These are phyloP conservation scores for Chionodraco myersi DNA, from an alignment of 2,113 vertebrate species.

Conservation along the genomic window DNA sequence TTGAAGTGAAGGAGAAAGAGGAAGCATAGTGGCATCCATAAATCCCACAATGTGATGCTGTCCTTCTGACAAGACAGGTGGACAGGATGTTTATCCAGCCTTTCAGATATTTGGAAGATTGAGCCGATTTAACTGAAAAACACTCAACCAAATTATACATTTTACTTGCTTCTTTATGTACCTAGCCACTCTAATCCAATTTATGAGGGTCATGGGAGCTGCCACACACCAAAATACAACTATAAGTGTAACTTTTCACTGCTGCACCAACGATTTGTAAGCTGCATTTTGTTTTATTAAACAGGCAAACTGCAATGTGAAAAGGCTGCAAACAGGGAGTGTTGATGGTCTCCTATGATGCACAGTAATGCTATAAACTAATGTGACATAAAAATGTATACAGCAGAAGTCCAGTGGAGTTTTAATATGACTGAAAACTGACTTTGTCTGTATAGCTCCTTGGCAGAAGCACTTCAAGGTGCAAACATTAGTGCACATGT, in stretches of 20 bases:
- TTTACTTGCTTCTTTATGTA: neutral
- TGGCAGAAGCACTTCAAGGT: conserved; percentile 1
- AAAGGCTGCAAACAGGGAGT: neutral
- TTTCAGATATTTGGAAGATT: conserved; percentile 17
- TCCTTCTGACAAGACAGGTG: conserved; percentile 64
- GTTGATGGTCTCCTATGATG: neutral
- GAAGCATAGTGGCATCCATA: conserved; percentile 83
- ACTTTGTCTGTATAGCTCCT: neutral
- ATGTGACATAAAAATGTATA: conserved; percentile 23
- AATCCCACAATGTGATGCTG: conserved; percentile 65
- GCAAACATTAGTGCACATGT: conserved; percentile 23
- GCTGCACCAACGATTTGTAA: conserved; percentile 13
- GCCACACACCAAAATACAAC: neutral
- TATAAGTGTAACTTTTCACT: conserved; percentile 12
- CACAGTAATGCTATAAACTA: neutral
- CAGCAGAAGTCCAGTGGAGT: conserved; percentile 8
- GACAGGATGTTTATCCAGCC: conserved; percentile 14
- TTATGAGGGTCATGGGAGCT: neutral
- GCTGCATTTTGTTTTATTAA: conserved; percentile 18
- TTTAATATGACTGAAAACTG: conserved; percentile 28
- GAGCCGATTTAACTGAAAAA: conserved; percentile 1
- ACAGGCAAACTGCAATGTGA: conserved; percentile 18
- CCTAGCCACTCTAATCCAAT: neutral
- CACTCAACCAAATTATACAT: neutral
- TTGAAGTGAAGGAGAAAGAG: conserved; percentile 84